Evolutionary conservation across 2,797 vertebrate genomes (phyloP).

Genomic region (Hypotaenidia philippensis): DNA sequence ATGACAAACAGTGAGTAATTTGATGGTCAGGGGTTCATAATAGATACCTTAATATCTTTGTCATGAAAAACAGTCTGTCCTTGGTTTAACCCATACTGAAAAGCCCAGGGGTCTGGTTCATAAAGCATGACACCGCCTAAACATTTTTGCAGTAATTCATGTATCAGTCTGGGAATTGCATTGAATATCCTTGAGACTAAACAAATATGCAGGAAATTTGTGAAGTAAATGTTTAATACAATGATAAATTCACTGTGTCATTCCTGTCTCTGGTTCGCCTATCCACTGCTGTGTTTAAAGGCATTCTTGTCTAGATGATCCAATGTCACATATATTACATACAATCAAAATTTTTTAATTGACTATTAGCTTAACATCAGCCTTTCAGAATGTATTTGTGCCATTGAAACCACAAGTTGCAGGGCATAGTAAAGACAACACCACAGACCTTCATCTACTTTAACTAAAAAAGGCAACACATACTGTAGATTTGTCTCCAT

Average conservation of each 20-base stretch:
- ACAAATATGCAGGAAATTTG: constrained; percentile 51
- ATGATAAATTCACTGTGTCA: background rate
- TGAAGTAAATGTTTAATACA: constrained; percentile 51
- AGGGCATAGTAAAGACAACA: background rate
- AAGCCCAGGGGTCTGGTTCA: constrained; percentile 46
- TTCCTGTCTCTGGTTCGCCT: background rate
- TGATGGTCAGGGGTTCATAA: constrained; percentile 80
- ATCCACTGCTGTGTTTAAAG: background rate
- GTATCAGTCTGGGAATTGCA: constrained; percentile 30
- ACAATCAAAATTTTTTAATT: background rate
- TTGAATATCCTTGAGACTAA: constrained; percentile 51
- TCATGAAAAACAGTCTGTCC: constrained; percentile 76
- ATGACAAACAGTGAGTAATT: constrained; percentile 80
- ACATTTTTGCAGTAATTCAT: constrained; percentile 73
- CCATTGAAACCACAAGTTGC: background rate
- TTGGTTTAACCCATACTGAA: constrained; percentile 75
- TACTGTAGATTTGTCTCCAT: accelerated
- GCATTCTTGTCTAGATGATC: background rate
- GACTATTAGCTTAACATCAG: background rate
- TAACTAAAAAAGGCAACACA: accelerated
- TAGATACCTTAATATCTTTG: constrained; percentile 77
- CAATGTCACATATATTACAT: background rate
- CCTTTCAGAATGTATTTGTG: background rate
- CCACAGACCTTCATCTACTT: accelerated
- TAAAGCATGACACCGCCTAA: constrained; percentile 69